These are phyloP conservation scores for Diachasmimorpha longicaudata DNA, from an alignment of 1,140 invertebrate species.

Conservation along the genomic window DNA sequence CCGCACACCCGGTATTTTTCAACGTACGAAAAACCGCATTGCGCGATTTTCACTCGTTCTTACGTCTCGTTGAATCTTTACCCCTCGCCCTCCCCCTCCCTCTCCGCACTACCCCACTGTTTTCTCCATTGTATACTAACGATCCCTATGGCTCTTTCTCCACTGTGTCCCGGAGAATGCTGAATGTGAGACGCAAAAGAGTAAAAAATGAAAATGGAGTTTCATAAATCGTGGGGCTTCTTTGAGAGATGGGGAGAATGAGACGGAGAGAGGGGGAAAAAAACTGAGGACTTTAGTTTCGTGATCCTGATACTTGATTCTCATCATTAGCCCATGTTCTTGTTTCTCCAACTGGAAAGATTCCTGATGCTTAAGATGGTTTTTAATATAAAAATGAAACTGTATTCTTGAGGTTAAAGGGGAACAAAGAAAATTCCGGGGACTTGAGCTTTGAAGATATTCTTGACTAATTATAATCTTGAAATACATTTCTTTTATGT, in stretches of 20 bases:
- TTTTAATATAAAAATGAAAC: neutral
- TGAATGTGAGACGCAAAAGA: neutral
- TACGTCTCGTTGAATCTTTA: conserved; percentile 28
- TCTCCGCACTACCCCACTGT: neutral
- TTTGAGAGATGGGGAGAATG: neutral
- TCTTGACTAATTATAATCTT: neutral
- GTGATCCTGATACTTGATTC: conserved; percentile 4
- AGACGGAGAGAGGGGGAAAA: neutral
- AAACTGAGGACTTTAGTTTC: neutral
- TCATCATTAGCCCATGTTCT: conserved; percentile 4
- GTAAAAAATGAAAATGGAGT: neutral
- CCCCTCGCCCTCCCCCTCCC: neutral
- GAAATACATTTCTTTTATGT: too few species aligned
- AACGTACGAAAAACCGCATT: conserved; percentile 23
- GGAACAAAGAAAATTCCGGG: neutral
- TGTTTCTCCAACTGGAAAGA: neutral
- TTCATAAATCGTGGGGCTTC: conserved; percentile 2
- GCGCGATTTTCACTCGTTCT: conserved; percentile 21
- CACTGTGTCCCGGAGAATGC: neutral
- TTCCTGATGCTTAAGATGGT: neutral
- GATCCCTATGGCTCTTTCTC: neutral
- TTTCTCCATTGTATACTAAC: neutral
- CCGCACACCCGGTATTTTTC: neutral
- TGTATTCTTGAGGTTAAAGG: neutral
- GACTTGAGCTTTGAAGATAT: neutral